Conservation (phyloP, 2,113 vertebrate genomes). For the Nannospalax galili region DNA sequence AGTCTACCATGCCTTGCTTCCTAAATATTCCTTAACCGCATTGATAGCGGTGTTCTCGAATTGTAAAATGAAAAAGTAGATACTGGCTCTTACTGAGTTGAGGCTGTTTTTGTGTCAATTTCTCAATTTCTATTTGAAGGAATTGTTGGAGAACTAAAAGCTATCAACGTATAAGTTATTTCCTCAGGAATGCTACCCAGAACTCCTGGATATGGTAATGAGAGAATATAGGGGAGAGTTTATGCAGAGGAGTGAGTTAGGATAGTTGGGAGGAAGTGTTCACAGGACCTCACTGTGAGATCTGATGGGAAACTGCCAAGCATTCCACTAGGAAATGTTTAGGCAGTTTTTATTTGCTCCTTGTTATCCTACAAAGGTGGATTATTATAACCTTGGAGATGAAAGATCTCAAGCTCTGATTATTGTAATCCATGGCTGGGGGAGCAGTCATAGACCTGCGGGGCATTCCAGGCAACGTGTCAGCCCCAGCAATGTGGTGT, state of each 20-base stretch:
- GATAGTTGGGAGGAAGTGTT: not conserved
- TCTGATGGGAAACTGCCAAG: not conserved
- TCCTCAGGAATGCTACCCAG: not conserved
- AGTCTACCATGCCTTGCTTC: not conserved
- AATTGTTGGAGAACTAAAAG: conserved; percentile 15
- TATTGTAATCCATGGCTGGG: not conserved
- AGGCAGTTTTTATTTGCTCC: conserved; percentile 10
- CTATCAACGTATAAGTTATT: not conserved
- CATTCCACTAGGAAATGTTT: not conserved
- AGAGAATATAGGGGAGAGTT: not conserved
- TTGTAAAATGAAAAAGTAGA: not conserved
- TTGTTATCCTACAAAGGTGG: not conserved
- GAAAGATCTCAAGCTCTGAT: not conserved
- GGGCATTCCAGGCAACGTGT: not conserved
- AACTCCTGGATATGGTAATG: not conserved
- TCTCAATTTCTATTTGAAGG: not conserved
- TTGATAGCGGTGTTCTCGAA: not conserved
- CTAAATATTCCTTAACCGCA: not conserved
- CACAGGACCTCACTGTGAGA: not conserved
- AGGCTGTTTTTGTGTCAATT: conserved; percentile 8
- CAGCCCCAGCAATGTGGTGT: too few relatives aligned
- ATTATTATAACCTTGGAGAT: not conserved
- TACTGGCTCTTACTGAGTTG: not conserved
- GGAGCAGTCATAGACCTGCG: not conserved
- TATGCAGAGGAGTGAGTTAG: not conserved